A percentile compares a stretch with the other conserved stretches of the same genome.
These are phyloP conservation scores for Sigmodon hispidus DNA, from an alignment of 2,113 vertebrate genomes.

Conservation along the genomic window DNA sequence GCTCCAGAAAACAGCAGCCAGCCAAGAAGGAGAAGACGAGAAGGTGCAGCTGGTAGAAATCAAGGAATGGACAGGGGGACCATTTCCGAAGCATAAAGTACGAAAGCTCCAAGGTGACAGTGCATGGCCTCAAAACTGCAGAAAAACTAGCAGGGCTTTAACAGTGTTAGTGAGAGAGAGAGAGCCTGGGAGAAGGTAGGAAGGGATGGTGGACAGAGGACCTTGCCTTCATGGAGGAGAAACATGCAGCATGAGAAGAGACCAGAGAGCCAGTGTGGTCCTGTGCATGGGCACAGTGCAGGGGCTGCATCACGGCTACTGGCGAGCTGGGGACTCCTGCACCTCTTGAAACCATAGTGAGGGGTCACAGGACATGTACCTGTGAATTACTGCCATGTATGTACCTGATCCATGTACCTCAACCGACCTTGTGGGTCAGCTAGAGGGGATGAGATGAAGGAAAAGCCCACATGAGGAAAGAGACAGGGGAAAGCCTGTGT, in stretches of 20 bases:
- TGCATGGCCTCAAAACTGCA: background rate
- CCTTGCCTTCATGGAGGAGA: background rate
- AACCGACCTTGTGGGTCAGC: background rate
- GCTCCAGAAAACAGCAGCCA: background rate
- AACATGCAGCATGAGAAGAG: background rate
- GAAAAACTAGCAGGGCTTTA: background rate
- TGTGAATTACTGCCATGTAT: too few species aligned
- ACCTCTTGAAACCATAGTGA: fast-evolving
- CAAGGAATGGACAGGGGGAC: background rate
- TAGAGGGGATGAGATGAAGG: fast-evolving
- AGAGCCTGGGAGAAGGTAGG: fast-evolving
- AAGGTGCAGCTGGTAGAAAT: background rate
- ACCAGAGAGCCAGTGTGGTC: background rate
- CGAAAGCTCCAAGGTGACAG: background rate
- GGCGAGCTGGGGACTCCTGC: background rate
- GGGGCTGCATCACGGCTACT: background rate
- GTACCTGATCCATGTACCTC: fast-evolving
- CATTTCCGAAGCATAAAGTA: background rate
- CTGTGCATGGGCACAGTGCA: fast-evolving
- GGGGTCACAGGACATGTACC: fast-evolving
- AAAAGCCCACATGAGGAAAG: background rate
- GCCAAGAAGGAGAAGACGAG: background rate
- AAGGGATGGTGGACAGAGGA: background rate
- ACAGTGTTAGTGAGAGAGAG: background rate
- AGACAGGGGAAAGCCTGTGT: background rate